Base-by-base conservation (phyloP, 2,888 invertebrate species). In the Macropis europaea region DNA sequence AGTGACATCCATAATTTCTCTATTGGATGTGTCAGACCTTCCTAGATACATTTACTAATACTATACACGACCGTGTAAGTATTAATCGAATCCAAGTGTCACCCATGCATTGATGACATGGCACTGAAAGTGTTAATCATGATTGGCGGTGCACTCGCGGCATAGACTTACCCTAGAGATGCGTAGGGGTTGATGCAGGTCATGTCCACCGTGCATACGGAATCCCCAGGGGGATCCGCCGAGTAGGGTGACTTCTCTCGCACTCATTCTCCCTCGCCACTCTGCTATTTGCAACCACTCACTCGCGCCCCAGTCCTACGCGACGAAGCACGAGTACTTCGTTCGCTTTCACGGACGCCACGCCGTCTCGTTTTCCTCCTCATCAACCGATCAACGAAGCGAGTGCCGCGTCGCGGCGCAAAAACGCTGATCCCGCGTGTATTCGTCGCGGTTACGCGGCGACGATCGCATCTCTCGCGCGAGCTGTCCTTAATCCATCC, bases 211-310 rank as follows among this genome's bases (percentile, higher is more conserved):
- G 90, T 95, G 95, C 94, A 96, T 95, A 79, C 96, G 94, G 91
- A 97, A 96, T 86, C 96, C 96, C 97, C 96, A 96, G 82, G 96
- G 96, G 89, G 95, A 93, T 76, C 96, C 96, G 82, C 96, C 96
- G 87, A 94, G 92, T 88, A 96, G 91, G 88, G 94, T 92, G 90
- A 96, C 95, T 91, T 94, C 94, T 84, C 94, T 91, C 79, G 94
- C 91, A 87, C 93, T 93, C 95, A 95, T 95, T 86, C 48, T 34
- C 52, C 22, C 38, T 43, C 50, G 17, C 50, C 62, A 28, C 43
- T 26, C 30, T 38, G n/a, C n/a, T n/a, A n/a, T 50, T 19, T 11
- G 45, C 34, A 26, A 34, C 15, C 57, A 56, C 61, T 47, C 45
- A 47, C 30, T 30, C 43, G 36, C 48, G 60, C 40, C 68, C 56